Evolutionary conservation across 2,113 vertebrate species (phyloP).

Genomic region (Leptocoma aspasia): DNA sequence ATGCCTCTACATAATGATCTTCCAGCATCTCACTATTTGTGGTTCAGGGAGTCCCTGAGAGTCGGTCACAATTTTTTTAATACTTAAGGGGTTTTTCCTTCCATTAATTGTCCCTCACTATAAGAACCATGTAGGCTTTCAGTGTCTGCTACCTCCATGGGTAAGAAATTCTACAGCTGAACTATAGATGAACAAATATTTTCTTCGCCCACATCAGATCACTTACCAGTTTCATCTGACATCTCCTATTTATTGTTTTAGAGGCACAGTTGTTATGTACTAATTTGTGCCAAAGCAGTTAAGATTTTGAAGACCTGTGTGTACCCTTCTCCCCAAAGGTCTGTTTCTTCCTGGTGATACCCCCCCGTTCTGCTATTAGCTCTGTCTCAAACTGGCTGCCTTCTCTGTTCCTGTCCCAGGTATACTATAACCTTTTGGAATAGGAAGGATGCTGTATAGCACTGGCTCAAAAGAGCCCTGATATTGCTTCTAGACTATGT

Average conservation of each 20-base stretch:
- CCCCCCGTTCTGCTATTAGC: background rate
- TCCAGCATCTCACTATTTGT: background rate
- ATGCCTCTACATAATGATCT: background rate
- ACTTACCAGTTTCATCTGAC: background rate
- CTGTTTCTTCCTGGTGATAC: background rate
- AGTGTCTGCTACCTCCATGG: background rate
- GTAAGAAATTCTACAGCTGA: background rate
- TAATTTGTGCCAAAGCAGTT: background rate
- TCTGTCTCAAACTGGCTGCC: background rate
- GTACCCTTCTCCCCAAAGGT: background rate
- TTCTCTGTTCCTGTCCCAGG: background rate
- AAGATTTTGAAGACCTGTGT: background rate
- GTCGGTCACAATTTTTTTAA: background rate
- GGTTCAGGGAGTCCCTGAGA: background rate
- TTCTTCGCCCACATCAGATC: fast-evolving
- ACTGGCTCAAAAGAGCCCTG: background rate
- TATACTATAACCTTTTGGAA: background rate
- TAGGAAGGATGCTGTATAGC: background rate
- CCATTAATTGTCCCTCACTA: background rate
- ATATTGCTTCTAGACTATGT: background rate
- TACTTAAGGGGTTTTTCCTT: background rate
- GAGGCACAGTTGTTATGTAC: background rate
- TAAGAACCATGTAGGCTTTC: background rate
- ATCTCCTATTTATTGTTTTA: background rate
- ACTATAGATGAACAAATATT: background rate